These are phyloP conservation scores for Aleadryas rufinucha DNA, from an alignment of 2,113 vertebrate species.

Conservation along the genomic window DNA sequence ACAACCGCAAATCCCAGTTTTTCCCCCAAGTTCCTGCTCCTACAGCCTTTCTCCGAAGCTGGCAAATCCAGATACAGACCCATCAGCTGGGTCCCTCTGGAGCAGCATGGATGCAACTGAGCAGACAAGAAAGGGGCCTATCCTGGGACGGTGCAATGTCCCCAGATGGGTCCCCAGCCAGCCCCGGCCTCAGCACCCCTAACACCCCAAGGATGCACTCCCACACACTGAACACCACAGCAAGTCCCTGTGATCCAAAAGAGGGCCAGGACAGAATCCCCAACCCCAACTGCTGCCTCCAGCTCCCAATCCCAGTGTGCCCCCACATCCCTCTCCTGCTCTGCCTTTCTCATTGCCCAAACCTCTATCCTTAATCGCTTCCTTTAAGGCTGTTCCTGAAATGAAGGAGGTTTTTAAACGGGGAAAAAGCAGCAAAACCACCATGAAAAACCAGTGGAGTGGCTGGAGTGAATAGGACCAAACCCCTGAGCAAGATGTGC, in stretches of 20 bases:
- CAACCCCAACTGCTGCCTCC: neutral
- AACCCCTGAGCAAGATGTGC: neutral
- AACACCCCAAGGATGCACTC: neutral
- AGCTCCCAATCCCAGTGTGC: neutral
- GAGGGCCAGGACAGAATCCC: neutral
- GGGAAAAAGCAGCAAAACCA: neutral
- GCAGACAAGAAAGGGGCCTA: neutral
- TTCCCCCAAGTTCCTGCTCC: neutral
- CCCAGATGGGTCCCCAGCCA: neutral
- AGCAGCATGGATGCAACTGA: neutral
- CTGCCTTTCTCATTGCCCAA: neutral
- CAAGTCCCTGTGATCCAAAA: neutral
- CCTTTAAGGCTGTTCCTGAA: neutral
- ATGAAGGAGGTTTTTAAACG: neutral
- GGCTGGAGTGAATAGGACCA: neutral
- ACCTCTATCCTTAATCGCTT: neutral
- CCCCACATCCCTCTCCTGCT: neutral
- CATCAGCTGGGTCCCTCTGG: neutral
- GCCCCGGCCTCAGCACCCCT: neutral
- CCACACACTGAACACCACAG: neutral
- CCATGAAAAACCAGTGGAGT: neutral
- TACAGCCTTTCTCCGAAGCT: neutral
- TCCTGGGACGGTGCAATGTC: neutral
- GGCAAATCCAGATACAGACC: neutral
- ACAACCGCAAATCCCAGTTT: neutral